phyloP scores from a whole-genome alignment of 2,888 invertebrate species.

The Cordilura impudica region DNA sequence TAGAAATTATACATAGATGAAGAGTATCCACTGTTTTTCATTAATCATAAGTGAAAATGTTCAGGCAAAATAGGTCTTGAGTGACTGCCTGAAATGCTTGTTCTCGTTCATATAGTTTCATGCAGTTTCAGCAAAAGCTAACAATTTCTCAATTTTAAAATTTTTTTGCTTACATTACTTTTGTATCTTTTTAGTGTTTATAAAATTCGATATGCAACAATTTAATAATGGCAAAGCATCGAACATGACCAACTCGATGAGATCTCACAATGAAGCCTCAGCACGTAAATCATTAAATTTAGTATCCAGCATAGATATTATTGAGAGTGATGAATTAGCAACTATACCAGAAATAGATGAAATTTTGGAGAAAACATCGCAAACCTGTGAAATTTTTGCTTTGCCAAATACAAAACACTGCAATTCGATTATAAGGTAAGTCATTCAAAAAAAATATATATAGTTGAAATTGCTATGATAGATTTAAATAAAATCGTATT shows the following conservation, averaged over 20 bases:
- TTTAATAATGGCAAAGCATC: constrained; percentile 66
- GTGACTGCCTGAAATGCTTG: too few species aligned
- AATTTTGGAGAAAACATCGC: constrained; percentile 66
- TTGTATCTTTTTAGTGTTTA: constrained; percentile 71
- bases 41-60: too few species aligned
- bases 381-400: constrained; percentile 70
- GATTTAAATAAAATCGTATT: too few species aligned
- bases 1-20: too few species aligned
- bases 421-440: constrained; percentile 76
- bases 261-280: constrained; percentile 48
- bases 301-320: constrained; percentile 68
- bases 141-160: too few species aligned
- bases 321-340: constrained; percentile 66
- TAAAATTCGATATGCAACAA: constrained; percentile 78
- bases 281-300: constrained; percentile 70
- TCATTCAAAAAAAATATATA: background rate
- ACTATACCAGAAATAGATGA: constrained; percentile 71
- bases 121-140: too few species aligned
- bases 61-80: too few species aligned
- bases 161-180: constrained; percentile 41
- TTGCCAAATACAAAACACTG: constrained; percentile 72
- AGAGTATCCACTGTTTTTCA: too few species aligned
- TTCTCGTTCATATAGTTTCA: too few species aligned
- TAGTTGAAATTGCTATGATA: background rate
- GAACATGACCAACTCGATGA: background rate